Evolutionary conservation across 2,797 vertebrate species (phyloP), one percentile per base, ranked within the genome.

Genomic region (Ispidina lecontei): DNA sequence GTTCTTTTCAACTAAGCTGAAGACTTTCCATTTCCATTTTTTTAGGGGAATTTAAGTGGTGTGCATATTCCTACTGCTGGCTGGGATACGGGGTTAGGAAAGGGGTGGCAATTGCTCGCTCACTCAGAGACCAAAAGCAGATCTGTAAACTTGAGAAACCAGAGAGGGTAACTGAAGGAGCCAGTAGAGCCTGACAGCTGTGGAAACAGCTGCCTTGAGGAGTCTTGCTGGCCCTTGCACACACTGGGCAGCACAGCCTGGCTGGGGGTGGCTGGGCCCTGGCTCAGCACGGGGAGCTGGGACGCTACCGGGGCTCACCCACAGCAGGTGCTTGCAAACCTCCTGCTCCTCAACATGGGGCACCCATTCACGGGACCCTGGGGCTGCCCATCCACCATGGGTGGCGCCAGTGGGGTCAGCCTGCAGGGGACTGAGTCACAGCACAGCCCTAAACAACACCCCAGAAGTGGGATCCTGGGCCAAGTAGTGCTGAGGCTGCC

Each of bases 1-100:
- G 96, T 97, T 97, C 97, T 97, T 93, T 98, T 98, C 97, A 95
- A 94, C 96, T 95, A 91, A 96, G 96, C 96, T 84, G 72, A 96
- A 97, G 96, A 97, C 95, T 97, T 96, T 96, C 84, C 86, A 87
- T 90, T 97, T 96, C 91, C 95, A 97, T 96, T 96, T 95, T 85
- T 75, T 92, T 93, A 67, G 81, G 86, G 9, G 56, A 93, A 95
- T 95, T 90, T 78, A 93, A 94, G 78, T 7, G 52, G 55, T 0
- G 12, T 7, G 39, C 17, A 2, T 77, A 72, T 90, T 95, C 96
- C 93, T 83, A 87, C 83, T 1, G 1, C 68, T 25, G 62, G 87
- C 80, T 23, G 37, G 95, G 93, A 94, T 71, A 55, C 16, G 74
- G 84, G 95, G 87, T 92, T 95, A 92, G 92, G 68, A 87, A 91